Conservation (phyloP, 1,140 invertebrate genomes). For the Aphaenogaster ashmeadi region DNA sequence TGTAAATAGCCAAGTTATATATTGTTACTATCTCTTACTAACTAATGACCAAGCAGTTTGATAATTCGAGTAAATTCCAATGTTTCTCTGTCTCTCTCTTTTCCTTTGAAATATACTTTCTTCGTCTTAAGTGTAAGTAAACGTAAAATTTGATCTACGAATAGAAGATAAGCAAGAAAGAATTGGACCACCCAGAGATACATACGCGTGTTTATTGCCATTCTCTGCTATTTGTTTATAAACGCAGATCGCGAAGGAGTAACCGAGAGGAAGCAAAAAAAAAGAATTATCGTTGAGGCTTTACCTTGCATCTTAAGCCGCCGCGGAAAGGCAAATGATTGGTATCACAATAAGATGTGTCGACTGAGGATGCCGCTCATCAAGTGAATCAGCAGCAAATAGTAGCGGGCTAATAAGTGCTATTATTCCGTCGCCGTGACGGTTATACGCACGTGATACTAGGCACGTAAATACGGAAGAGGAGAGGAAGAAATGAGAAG, state of each 20-base stretch:
- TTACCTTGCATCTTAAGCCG: constrained; percentile 53
- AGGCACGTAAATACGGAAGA: constrained; percentile 75
- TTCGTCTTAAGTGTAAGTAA: background rate
- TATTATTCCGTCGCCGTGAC: constrained; percentile 70
- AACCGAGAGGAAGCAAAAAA: background rate
- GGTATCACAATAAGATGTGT: constrained; percentile 69
- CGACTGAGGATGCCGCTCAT: constrained; percentile 74
- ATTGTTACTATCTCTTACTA: background rate
- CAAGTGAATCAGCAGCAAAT: constrained; percentile 77
- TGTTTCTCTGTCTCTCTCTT: background rate
- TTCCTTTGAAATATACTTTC: too few species aligned
- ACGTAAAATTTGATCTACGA: background rate
- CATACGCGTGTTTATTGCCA: background rate
- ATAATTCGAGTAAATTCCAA: constrained; percentile 3
- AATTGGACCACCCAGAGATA: constrained; percentile 20
- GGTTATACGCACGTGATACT: constrained; percentile 66
- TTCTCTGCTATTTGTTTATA: constrained; percentile 38
- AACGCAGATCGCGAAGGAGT: constrained; percentile 1
- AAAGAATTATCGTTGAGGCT: constrained; percentile 18
- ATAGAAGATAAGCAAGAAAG: background rate
- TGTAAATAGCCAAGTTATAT: constrained; percentile 14
- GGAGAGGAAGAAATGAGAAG: constrained; percentile 21
- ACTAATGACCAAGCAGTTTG: background rate
- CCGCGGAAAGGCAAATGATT: constrained; percentile 71
- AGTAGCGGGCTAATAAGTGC: constrained; percentile 76